Conservation (phyloP, 2,888 invertebrate genomes). For the Caenorhabditis imperialis region DNA sequence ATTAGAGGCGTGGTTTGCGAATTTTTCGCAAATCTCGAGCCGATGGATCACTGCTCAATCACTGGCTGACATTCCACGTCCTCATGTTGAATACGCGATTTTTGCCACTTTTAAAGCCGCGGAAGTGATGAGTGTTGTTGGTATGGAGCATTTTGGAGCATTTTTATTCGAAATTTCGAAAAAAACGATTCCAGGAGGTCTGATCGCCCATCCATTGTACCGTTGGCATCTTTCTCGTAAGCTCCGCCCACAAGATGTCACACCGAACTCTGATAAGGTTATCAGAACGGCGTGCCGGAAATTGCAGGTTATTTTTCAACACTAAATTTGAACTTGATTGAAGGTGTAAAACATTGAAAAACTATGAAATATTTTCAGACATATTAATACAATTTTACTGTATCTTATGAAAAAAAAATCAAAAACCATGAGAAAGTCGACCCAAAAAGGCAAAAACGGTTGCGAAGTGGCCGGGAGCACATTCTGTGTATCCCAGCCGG, state of each 20-base stretch:
- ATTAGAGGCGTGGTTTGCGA: slow-evolving; percentile 72
- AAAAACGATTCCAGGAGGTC: slow-evolving; percentile 72
- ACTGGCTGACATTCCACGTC: slow-evolving; percentile 69
- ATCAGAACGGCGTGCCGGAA: slow-evolving; percentile 70
- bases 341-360: too few relatives aligned
- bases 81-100: slow-evolving; percentile 69
- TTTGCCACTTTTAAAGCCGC: slow-evolving; percentile 70
- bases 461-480: too few relatives aligned
- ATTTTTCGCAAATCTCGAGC: slow-evolving; percentile 67
- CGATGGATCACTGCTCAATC: slow-evolving; percentile 56
- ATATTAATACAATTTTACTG: too few relatives aligned
- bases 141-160: slow-evolving; percentile 29
- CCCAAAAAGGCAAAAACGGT: too few relatives aligned
- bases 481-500: too few relatives aligned
- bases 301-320: slow-evolving; percentile 44
- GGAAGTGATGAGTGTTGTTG: slow-evolving; percentile 69
- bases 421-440: too few relatives aligned
- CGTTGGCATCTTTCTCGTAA: slow-evolving; percentile 65
- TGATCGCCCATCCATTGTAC: slow-evolving; percentile 73
- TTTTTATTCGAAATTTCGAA: neutral
- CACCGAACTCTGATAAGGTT: slow-evolving; percentile 74
- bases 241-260: slow-evolving; percentile 67
- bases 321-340: too few relatives aligned
- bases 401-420: too few relatives aligned
- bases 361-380: too few relatives aligned